Base-by-base conservation (phyloP, 2,888 invertebrate species). In the Nemurella pictetii region DNA sequence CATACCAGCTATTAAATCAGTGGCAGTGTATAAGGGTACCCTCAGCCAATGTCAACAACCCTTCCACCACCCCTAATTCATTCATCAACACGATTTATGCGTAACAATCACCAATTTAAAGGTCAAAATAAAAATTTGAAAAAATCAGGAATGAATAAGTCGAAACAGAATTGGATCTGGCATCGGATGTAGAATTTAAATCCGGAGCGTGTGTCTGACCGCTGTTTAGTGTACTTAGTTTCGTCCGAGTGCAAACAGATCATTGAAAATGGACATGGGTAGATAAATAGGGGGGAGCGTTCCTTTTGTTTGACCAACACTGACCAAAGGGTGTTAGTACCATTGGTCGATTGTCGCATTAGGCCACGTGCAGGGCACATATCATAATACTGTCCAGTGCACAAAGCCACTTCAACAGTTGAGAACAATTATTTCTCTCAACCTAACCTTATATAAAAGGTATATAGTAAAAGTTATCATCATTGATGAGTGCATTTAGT, bases 171-270 rank as follows among this genome's bases (percentile, higher is more conserved):
- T 30, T 29, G 78, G 28, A 75, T 26, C 75, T 75, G 80, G 30
- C 32, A 72, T 29, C 82, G 82, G 82, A 82, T 72, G 82, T 28
- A 25, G 26, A 55, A 55, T 72, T 36, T 26, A 27, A 82, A 82
- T 82, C 82, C 55, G 55, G 55, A 55, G 82, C 82, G 82, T 72
- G 82, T 82, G 82, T 12, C 28, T 29, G 28, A 27, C 55, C 78
- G 28, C 78, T 30, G 78, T n/a, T 30, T 30, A 30, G 78, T 30
- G 78, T 55, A 12, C 78, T 78, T 78, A 55, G 9, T 20, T 2
- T 20, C 55, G 55, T 55, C 55, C 55, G 55, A 55, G 20, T 15
- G 12, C 55, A 55, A 55, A 7, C 55, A 55, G 9, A 55, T 55
- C 55, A 12, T 55, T 55, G 55, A 12, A 55, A 3, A 7, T 12